A percentile compares a stretch with the other conserved stretches of the same genome.
Conservation (phyloP, 1,140 invertebrate genomes). For the Cardiocondyla obscurior region DNA sequence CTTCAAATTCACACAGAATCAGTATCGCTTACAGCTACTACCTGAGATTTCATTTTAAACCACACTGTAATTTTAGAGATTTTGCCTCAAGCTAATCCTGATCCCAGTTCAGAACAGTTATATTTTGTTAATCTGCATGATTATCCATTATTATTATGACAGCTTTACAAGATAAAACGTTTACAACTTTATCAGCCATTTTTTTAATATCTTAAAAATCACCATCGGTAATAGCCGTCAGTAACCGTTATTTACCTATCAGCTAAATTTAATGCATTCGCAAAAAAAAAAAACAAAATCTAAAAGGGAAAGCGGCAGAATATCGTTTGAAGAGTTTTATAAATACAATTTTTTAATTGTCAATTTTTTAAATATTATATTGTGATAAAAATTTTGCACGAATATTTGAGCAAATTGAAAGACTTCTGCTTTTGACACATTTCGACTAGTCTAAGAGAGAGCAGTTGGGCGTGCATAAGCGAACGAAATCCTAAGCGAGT, state of each 20-base stretch:
- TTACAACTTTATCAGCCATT: conserved; percentile 3
- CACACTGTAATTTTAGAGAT: conserved; percentile 15
- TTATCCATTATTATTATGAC: conserved; percentile 25
- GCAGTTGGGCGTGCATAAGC: conserved; percentile 55
- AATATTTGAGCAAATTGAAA: neutral
- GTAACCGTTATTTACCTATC: neutral
- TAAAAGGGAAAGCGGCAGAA: no score
- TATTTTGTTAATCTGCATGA: conserved; percentile 31
- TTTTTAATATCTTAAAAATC: neutral
- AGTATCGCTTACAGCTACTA: neutral
- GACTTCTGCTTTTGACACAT: conserved; percentile 2
- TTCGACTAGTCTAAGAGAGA: neutral
- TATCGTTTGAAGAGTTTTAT: neutral
- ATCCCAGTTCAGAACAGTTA: conserved; percentile 7
- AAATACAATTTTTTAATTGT: no score
- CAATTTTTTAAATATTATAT: no score
- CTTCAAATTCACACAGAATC: neutral
- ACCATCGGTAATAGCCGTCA: neutral
- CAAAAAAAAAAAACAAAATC: no score
- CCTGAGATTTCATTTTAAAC: conserved; percentile 20
- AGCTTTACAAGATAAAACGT: conserved; percentile 10
- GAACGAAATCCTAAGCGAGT: conserved; percentile 62
- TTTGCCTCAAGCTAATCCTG: conserved; percentile 22
- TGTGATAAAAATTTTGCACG: neutral
- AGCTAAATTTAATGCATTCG: neutral